These are phyloP conservation scores for Drosophila borborema DNA, from an alignment of 2,888 invertebrate species.

Conservation along the genomic window DNA sequence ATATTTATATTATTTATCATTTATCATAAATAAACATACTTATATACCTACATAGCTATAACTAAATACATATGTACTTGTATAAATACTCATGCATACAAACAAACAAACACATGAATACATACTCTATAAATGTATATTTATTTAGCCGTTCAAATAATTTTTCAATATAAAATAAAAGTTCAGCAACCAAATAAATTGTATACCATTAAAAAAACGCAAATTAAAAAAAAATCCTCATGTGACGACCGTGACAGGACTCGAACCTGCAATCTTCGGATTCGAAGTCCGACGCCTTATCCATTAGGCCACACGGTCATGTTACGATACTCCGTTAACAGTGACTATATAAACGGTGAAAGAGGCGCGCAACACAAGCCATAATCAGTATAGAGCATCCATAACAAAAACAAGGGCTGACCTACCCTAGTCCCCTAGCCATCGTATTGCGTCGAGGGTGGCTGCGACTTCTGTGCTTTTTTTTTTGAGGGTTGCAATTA, in stretches of 20 bases:
- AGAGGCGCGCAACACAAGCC: constrained; percentile 34
- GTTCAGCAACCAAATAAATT: not conserved
- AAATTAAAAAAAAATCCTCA: constrained; percentile 4
- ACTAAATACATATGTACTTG: not conserved
- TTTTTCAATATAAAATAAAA: not conserved
- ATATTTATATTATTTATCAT: too few species aligned
- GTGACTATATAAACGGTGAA: constrained; percentile 52
- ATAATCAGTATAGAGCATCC: constrained; percentile 54
- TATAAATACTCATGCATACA: not conserved
- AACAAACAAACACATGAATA: not conserved
- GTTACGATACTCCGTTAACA: constrained; percentile 48
- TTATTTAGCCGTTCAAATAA: too few species aligned
- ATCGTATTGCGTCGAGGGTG: constrained; percentile 21
- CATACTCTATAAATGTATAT: too few species aligned
- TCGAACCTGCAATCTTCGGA: constrained; percentile 86
- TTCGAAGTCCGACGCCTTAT: constrained; percentile 86
- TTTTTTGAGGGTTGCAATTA: constrained; percentile 30
- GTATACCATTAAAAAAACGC: not conserved
- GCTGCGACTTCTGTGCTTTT: constrained; percentile 24
- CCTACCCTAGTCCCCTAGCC: constrained; percentile 32
- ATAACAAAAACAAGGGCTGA: constrained; percentile 17
- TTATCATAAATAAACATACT: not conserved
- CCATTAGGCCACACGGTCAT: constrained; percentile 86
- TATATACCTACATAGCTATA: not conserved
- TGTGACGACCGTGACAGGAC: constrained; percentile 86